Conservation (phyloP, 2,113 vertebrate species). For the Chlorodrepanis virens region DNA sequence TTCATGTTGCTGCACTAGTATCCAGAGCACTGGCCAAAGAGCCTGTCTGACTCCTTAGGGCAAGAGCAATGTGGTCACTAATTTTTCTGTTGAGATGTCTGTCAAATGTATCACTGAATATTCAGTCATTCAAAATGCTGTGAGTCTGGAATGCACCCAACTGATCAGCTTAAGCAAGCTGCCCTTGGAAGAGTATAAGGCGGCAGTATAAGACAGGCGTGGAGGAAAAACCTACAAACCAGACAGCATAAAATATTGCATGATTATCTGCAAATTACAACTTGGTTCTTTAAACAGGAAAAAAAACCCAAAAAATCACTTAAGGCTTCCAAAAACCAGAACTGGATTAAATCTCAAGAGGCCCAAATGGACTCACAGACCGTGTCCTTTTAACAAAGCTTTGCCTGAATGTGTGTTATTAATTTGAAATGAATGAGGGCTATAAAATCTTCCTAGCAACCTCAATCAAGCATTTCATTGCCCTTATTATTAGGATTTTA, state of each 20-base stretch:
- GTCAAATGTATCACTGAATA: not conserved
- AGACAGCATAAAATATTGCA: not conserved
- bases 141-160: not conserved
- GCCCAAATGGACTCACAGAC: not conserved
- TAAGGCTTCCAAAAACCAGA: not conserved
- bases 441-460: not conserved
- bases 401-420: not conserved
- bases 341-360: not conserved
- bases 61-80: not conserved
- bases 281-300: not conserved
- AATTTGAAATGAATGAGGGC: not conserved
- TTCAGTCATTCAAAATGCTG: not conserved
- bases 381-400: not conserved
- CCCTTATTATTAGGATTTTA: not conserved
- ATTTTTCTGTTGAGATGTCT: not conserved
- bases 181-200: not conserved
- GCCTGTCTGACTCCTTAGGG: not conserved
- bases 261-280: not conserved
- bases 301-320: accelerated
- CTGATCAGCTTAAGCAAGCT: not conserved
- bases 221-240: not conserved
- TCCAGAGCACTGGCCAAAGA: not conserved
- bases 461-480: not conserved
- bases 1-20: not conserved
- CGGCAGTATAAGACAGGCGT: not conserved